Base-by-base conservation (phyloP, 1,140 invertebrate species). In the Chironomus tepperi region DNA sequence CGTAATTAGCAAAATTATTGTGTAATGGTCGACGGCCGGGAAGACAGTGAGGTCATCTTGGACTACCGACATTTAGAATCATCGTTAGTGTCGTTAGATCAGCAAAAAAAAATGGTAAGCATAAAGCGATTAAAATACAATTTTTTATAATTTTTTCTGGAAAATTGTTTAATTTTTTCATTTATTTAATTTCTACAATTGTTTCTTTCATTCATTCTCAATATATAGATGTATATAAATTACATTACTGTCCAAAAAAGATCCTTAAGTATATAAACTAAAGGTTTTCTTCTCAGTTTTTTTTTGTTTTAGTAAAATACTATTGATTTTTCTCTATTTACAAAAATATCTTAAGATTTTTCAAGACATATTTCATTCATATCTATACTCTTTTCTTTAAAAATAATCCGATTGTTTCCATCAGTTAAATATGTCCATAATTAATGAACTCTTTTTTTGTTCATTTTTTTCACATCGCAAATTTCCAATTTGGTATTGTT, bases 1-100 rank as follows among this genome's bases (percentile, higher is more conserved):
- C 18, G 18, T 70, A 70, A 70, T 70, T 70, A 70, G 65, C 65
- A 70, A 70, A 70, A 70, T 70, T 70, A 10, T 21, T 70, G 65
- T 18, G 8, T 70, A 70, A 70, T 70, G 65, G 65, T 18, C 65
- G 19, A 21, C 65, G 16, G 65, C 1, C 2, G 24, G 24, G 5
- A 70, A 70, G 65, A 21, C 18, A 70, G 65, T 70, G 65, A 70
- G 65, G 65, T 70, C 65, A 70, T 19, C 18, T 57, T 57, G 12
- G 12, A n/a, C n/a, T 15, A 5, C 47, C n/a, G n/a, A n/a, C n/a
- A n/a, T n/a, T n/a, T n/a, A n/a, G n/a, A n/a, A n/a, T n/a, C n/a
- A n/a, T n/a, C n/a, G n/a, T n/a, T n/a, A n/a, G n/a, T n/a, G 15
- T 57, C 47, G 47, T 57, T 15, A 47, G 8, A n/a, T 57, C 47